Evolutionary conservation across 2,113 vertebrate genomes (phyloP).

Genomic region (Gnathonemus echidnorhynchus): DNA sequence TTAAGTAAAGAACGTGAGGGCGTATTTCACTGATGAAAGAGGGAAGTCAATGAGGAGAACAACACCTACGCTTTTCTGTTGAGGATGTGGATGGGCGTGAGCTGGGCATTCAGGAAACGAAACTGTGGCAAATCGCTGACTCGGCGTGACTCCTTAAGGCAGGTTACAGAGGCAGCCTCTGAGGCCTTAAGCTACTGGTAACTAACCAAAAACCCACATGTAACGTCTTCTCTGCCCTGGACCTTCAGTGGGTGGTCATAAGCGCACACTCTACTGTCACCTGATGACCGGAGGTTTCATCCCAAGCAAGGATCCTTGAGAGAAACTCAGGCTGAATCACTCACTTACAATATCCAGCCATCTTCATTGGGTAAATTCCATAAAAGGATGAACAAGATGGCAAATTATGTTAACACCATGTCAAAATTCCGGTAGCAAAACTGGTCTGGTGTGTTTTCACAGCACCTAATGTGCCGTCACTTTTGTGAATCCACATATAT

Average conservation of each 20-base stretch:
- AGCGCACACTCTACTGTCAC: not conserved
- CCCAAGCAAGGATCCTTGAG: not conserved
- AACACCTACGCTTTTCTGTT: not conserved
- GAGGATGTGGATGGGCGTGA: not conserved
- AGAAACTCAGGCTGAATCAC: not conserved
- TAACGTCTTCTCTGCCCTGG: not conserved
- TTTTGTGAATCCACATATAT: not conserved
- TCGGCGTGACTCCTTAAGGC: not conserved
- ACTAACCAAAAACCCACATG: not conserved
- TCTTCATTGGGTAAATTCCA: not conserved
- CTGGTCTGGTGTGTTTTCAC: not conserved
- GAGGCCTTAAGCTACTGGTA: not conserved
- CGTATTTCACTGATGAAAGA: not conserved
- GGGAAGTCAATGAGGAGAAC: not conserved
- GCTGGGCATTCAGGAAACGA: not conserved
- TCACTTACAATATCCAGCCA: not conserved
- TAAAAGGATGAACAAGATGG: not conserved
- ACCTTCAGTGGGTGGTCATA: not conserved
- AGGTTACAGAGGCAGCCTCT: not conserved
- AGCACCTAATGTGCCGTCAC: not conserved
- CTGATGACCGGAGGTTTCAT: not conserved
- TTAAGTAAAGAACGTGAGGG: not conserved
- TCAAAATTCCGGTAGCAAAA: not conserved
- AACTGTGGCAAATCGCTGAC: not conserved
- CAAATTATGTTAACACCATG: not conserved